Percentiles rank a stretch among this genome's conserved stretches.
Evolutionary conservation across 2,888 invertebrate genomes (phyloP).

Genomic region (Spilosoma lubricipeda): DNA sequence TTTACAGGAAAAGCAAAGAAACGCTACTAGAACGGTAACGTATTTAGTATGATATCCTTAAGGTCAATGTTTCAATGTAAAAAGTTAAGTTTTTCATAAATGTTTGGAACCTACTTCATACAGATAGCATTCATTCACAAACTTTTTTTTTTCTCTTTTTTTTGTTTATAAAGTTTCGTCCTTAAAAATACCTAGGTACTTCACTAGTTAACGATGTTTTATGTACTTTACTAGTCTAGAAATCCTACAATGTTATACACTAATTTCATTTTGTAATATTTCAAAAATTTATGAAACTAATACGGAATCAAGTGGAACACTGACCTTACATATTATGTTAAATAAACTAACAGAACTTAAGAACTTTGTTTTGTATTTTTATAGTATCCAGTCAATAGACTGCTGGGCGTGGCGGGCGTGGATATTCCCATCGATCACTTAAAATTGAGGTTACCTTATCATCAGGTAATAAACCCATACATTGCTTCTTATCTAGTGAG

Average conservation of each 20-base stretch:
- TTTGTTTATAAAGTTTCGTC: too few species aligned
- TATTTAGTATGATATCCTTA: background rate
- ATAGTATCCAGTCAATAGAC: slow-evolving; percentile 79
- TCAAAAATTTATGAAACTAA: background rate
- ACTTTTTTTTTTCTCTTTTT: too few species aligned
- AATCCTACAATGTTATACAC: too few species aligned
- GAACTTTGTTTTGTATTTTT: slow-evolving; percentile 16
- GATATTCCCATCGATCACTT: slow-evolving; percentile 80
- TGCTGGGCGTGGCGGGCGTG: slow-evolving; percentile 80
- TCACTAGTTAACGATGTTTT: too few species aligned
- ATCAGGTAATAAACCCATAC: slow-evolving; percentile 62
- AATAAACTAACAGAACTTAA: background rate
- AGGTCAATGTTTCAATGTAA: background rate
- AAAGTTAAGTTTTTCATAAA: background rate
- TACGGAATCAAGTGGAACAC: background rate
- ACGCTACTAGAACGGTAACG: slow-evolving; percentile 76
- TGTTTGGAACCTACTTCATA: background rate
- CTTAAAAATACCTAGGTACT: too few species aligned
- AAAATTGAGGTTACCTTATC: slow-evolving; percentile 75
- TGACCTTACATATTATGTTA: background rate
- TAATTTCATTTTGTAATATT: too few species aligned
- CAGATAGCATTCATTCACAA: too few species aligned
- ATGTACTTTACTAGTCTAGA: background rate
- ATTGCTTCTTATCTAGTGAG: background rate
- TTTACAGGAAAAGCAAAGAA: slow-evolving; percentile 79